phyloP scores from a whole-genome alignment of 2,888 invertebrate genomes.

The Pandemis corylana region DNA sequence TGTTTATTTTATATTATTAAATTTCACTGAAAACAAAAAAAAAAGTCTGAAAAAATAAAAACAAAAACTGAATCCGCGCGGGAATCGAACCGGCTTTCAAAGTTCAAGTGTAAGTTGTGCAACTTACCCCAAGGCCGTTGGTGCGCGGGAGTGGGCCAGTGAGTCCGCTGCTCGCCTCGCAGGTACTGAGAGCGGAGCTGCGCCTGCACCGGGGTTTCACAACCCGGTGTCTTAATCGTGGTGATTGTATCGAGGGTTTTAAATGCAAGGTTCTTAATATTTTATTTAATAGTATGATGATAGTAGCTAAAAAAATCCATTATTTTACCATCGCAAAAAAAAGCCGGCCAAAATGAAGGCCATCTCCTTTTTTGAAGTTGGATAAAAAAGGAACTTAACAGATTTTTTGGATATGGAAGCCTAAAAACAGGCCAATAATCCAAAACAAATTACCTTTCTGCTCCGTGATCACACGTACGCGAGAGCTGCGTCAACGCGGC shows the following conservation, averaged over 20 bases:
- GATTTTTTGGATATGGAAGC: too few relatives aligned
- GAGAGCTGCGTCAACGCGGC: too few relatives aligned
- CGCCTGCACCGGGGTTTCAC: constrained; percentile 64
- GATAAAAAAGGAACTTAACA: too few relatives aligned
- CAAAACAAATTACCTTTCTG: too few relatives aligned
- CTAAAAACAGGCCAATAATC: too few relatives aligned
- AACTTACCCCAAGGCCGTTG: constrained; percentile 74
- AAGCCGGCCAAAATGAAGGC: too few relatives aligned
- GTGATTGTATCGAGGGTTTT: constrained; percentile 63
- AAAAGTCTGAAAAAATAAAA: background rate
- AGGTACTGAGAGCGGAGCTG: constrained; percentile 68
- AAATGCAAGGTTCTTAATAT: constrained; percentile 60
- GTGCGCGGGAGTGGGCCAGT: constrained; percentile 68
- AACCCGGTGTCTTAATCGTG: constrained; percentile 77
- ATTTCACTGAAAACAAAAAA: background rate
- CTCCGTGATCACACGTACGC: too few relatives aligned
- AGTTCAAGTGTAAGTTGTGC: constrained; percentile 69
- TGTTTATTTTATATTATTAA: background rate
- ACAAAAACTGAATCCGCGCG: background rate
- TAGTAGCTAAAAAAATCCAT: too few relatives aligned
- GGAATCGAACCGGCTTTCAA: constrained; percentile 42
- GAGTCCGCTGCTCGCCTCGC: constrained; percentile 66
- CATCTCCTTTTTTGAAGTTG: too few relatives aligned
- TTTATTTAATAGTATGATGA: too few relatives aligned
- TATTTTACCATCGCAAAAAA: too few relatives aligned